Percentiles rank a stretch among this genome's conserved stretches.
Conservation (phyloP, 1,140 invertebrate species). For the Drosophila persimilis region DNA sequence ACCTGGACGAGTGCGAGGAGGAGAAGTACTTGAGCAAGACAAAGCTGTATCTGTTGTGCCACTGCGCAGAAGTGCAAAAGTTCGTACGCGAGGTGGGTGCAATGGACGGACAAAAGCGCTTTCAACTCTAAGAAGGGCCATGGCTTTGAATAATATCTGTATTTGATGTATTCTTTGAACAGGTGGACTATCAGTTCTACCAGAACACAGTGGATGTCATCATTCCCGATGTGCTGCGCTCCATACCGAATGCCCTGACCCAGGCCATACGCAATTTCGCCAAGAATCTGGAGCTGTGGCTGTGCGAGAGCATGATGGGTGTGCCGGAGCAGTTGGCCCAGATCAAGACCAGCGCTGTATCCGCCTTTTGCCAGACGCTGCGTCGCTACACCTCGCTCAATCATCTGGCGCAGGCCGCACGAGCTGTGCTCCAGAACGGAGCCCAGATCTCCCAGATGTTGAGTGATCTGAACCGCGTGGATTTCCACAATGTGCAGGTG, state of each 20-base stretch:
- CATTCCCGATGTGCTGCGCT: conserved; percentile 97
- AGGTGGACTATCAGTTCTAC: conserved; percentile 96
- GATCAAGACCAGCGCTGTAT: conserved; percentile 93
- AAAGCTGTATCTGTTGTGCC: conserved; percentile 86
- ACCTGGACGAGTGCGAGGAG: conserved; percentile 90
- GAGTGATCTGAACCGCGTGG: conserved; percentile 97
- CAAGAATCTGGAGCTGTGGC: conserved; percentile 94
- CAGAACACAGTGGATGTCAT: conserved; percentile 97
- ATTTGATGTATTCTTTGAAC: neutral
- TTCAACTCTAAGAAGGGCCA: neutral
- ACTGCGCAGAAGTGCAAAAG: conserved; percentile 84
- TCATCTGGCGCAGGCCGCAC: conserved; percentile 96
- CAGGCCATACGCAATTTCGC: conserved; percentile 97
- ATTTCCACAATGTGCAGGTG: conserved; percentile 98
- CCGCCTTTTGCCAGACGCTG: conserved; percentile 96
- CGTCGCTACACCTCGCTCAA: conserved; percentile 99
- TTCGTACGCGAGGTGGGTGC: conserved; percentile 84
- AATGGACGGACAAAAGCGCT: neutral
- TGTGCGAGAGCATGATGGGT: conserved; percentile 93
- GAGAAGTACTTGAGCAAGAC: conserved; percentile 86
- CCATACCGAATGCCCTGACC: conserved; percentile 96
- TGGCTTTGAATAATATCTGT: neutral
- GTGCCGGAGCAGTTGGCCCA: conserved; percentile 93
- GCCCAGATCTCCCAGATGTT: conserved; percentile 99
- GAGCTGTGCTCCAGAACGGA: conserved; percentile 97